Evolutionary conservation across 2,797 vertebrate species (phyloP).

Genomic region (Orientallactaga sibirica): DNA sequence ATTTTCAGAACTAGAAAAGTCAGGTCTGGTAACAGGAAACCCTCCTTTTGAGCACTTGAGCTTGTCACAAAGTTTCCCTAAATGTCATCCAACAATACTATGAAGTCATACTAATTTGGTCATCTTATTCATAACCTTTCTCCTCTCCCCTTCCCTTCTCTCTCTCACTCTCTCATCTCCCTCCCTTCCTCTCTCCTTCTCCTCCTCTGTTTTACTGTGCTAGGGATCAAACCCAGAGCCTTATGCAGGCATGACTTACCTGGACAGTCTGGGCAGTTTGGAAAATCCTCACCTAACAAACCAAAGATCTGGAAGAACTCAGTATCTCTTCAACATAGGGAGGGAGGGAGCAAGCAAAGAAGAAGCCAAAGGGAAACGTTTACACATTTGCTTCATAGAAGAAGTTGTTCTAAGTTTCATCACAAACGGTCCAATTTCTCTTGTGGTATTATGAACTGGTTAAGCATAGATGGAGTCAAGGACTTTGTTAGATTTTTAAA

Average conservation of each 20-base stretch:
- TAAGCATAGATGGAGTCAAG: constrained; percentile 39
- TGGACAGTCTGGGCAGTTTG: constrained; percentile 89
- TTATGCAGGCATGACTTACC: constrained; percentile 88
- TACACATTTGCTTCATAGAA: constrained; percentile 48
- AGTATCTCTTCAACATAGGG: constrained; percentile 88
- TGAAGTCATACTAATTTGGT: neutral
- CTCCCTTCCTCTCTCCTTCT: neutral
- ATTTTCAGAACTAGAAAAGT: constrained; percentile 95
- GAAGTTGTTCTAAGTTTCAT: constrained; percentile 18
- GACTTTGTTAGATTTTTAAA: constrained; percentile 32
- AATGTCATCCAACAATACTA: neutral
- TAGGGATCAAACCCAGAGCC: neutral
- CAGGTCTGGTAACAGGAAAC: constrained; percentile 94
- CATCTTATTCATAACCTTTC: neutral
- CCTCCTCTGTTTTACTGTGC: neutral
- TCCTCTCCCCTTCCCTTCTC: too few relatives aligned
- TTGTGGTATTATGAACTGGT: constrained; percentile 43
- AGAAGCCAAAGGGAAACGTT: constrained; percentile 24
- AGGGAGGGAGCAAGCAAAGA: neutral
- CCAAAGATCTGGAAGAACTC: constrained; percentile 91
- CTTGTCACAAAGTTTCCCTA: neutral
- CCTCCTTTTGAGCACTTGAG: neutral
- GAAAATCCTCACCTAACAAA: constrained; percentile 80
- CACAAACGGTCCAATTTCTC: constrained; percentile 3
- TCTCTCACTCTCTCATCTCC: neutral